Evolutionary conservation across 1,140 invertebrate species (phyloP).

Genomic region (Chironomus striatipennis): DNA sequence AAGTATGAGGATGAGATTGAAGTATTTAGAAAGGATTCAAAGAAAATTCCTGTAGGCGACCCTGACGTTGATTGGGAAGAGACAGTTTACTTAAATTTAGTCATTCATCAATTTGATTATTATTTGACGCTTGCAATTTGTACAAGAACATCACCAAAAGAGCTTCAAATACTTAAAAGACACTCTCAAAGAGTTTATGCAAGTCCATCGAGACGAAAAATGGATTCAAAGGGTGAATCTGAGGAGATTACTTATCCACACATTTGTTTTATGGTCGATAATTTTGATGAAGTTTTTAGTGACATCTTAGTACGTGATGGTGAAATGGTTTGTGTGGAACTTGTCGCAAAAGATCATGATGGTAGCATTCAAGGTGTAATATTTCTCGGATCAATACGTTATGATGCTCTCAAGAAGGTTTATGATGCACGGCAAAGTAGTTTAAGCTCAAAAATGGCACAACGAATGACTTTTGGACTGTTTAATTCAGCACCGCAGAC

Average conservation of each 20-base stretch:
- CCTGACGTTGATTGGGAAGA: conserved; percentile 98
- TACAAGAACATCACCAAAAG: conserved; percentile 91
- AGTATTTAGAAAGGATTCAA: conserved; percentile 92
- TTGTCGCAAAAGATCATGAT: conserved; percentile 82
- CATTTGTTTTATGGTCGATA: conserved; percentile 98
- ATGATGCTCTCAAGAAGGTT: conserved; percentile 92
- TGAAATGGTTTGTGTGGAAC: conserved; percentile 97
- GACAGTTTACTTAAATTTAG: conserved; percentile 96
- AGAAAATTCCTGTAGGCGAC: conserved; percentile 90
- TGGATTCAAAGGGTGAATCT: conserved; percentile 96
- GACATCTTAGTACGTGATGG: conserved; percentile 94
- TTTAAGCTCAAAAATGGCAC: conserved; percentile 87
- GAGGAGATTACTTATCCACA: conserved; percentile 99
- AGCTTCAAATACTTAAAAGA: conserved; percentile 86
- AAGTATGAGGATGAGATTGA: conserved; percentile 92
- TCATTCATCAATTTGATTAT: conserved; percentile 98
- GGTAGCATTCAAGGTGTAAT: conserved; percentile 81
- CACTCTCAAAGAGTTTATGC: conserved; percentile 94
- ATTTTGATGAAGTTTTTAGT: conserved; percentile 96
- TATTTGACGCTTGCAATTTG: conserved; percentile 94
- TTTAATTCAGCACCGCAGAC: conserved; percentile 70
- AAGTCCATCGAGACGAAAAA: conserved; percentile 86
- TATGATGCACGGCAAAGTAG: conserved; percentile 93
- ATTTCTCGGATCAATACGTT: conserved; percentile 93
- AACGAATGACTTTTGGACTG: conserved; percentile 90